These are phyloP conservation scores for Pterocles gutturalis DNA, from an alignment of 2,113 vertebrate genomes.

Conservation along the genomic window DNA sequence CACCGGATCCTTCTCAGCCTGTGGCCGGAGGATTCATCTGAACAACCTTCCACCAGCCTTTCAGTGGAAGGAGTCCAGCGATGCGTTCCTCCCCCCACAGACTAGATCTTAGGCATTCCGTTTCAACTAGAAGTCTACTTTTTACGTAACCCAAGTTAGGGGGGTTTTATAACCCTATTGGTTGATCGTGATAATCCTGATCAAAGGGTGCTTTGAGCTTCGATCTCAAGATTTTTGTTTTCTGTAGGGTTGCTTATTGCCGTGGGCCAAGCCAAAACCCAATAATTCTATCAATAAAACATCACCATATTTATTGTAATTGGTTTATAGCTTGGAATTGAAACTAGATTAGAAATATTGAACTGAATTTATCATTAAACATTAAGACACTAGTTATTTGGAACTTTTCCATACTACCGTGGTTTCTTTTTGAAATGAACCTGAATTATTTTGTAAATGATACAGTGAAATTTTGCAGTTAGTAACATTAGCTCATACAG, in stretches of 20 bases:
- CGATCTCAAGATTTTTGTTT: not conserved
- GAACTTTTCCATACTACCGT: not conserved
- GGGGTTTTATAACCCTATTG: not conserved
- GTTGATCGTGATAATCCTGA: not conserved
- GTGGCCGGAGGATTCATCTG: not conserved
- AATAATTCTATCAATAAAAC: slow-evolving; percentile 42
- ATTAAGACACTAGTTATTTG: not conserved
- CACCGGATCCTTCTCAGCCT: not conserved
- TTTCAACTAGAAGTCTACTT: not conserved
- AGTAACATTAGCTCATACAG: not conserved
- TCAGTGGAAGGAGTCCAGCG: not conserved
- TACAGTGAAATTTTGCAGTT: not conserved
- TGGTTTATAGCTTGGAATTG: slow-evolving; percentile 22
- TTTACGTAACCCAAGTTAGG: not conserved
- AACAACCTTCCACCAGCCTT: not conserved
- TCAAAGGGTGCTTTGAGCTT: not conserved
- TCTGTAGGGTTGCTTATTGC: not conserved
- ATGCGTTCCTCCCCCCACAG: not conserved
- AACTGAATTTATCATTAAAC: not conserved
- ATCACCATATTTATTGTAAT: slow-evolving; percentile 52
- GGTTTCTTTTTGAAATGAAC: not conserved
- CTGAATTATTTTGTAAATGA: not conserved
- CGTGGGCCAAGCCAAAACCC: slow-evolving; percentile 34
- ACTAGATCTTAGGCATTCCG: not conserved
- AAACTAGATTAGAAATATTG: slow-evolving; percentile 42